Evolutionary conservation across 2,113 vertebrate species (phyloP).

Genomic region (Orycteropus afer): DNA sequence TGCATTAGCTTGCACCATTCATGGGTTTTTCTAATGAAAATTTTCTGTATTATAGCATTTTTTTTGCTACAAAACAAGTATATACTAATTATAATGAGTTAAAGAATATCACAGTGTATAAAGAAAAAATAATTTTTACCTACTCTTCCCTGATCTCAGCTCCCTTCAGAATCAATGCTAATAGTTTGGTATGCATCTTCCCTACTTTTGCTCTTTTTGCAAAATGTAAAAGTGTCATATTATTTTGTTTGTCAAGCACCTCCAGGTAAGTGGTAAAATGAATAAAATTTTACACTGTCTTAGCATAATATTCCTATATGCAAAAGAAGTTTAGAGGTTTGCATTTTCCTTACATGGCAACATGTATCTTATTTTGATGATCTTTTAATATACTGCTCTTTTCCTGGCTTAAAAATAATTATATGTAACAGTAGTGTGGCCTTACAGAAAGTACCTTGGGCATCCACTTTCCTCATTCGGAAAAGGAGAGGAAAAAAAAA

Average conservation of each 20-base stretch:
- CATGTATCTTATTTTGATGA: background rate
- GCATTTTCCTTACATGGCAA: slow-evolving; percentile 45
- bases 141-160: background rate
- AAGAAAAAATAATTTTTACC: background rate
- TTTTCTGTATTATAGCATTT: background rate
- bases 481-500: background rate
- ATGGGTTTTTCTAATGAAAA: background rate
- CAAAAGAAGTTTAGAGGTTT: slow-evolving; percentile 12
- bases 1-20: background rate
- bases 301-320: background rate
- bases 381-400: background rate
- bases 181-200: background rate
- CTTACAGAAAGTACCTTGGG: slow-evolving; percentile 21
- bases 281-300: slow-evolving; percentile 25
- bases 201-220: background rate
- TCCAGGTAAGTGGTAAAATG: background rate
- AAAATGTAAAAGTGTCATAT: slow-evolving; percentile 37
- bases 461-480: background rate
- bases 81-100: background rate
- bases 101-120: background rate
- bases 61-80: background rate
- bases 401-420: slow-evolving; percentile 1
- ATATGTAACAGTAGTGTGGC: background rate
- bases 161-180: background rate
- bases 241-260: slow-evolving; percentile 24